Evolutionary conservation across 2,888 invertebrate genomes (phyloP), one percentile per base, ranked within the genome.

Genomic region (Axea sp.): DNA sequence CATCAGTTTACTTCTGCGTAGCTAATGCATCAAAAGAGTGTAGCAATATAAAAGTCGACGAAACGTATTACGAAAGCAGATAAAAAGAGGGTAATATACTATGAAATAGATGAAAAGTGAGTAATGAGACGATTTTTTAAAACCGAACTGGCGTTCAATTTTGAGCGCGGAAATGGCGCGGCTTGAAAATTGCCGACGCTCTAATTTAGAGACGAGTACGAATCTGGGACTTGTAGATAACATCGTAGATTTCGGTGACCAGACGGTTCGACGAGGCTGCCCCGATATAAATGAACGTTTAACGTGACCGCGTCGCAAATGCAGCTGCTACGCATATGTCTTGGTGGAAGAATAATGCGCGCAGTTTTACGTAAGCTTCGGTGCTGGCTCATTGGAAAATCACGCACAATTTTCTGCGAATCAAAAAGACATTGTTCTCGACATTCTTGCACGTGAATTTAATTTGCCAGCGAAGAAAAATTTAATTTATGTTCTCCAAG

Each of bases 261-360:
- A 75, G 76, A 74, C 76, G 59, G 39, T 62, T 75, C 76, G 77
- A 74, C 77, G 76, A 77, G 80, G 69, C 75, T 78, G 73, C 49
- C 68, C 75, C 76, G 75, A 78, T 76, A 78, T 77, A 79, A 78
- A 79, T 76, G 77, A 75, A 73, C 76, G 59, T 69, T 71, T 64
- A 74, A 65, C 59, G 64, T 53, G 53, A 62, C 71, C 65, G 43
- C 76, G 74, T 75, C 65, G 65, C 67, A 73, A 75, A 51, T 60
- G 79, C 84, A 84, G 83, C 84, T 84, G 84, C 77, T 79, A 76
- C 83, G 77, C 82, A 84, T 84, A 84, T 80, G 81, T 84, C 84
- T 83, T 78, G 67, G 76, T 73, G 73, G 80, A 81, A 83, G 82
- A 84, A 83, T 84, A 83, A 82, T 83, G 81, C 77, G 77, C 69